phyloP scores from a whole-genome alignment of 1,140 invertebrate genomes.

The Scylla paramamosain region DNA sequence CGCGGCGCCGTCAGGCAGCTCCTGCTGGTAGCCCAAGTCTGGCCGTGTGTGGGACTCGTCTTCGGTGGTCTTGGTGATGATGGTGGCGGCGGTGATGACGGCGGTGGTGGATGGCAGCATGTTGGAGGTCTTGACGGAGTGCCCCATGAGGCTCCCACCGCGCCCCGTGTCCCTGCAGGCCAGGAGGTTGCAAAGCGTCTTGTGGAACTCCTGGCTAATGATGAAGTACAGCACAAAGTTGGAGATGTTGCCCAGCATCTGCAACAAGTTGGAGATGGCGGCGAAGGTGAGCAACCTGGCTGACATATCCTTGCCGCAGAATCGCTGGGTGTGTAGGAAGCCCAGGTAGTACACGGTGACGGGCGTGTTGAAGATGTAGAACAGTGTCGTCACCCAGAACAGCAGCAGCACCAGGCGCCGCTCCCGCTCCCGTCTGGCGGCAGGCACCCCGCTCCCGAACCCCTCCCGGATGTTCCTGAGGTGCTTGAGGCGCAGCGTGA shows the following conservation, averaged over 20 bases:
- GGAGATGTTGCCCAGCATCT: conserved; percentile 65
- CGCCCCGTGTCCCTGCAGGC: neutral
- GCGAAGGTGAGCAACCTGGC: conserved; percentile 51
- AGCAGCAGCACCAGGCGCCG: conserved; percentile 62
- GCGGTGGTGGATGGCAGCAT: neutral
- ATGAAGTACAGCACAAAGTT: conserved; percentile 64
- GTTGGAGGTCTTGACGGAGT: neutral
- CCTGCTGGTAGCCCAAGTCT: neutral
- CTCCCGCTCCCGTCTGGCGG: conserved; percentile 58
- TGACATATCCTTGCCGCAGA: neutral
- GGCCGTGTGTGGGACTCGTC: neutral
- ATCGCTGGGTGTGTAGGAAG: conserved; percentile 28
- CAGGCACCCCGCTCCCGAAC: conserved; percentile 55
- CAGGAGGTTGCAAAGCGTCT: neutral
- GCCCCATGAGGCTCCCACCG: neutral
- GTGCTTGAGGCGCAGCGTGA: conserved; percentile 59
- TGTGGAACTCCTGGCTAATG: conserved; percentile 48
- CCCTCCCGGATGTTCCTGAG: conserved; percentile 59
- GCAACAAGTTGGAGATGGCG: conserved; percentile 56
- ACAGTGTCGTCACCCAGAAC: conserved; percentile 64
- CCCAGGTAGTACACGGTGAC: conserved; percentile 65
- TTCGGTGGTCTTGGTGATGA: neutral
- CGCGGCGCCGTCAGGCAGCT: neutral
- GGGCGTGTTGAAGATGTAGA: conserved; percentile 70
- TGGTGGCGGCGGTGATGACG: neutral